A percentile compares a stretch with the other conserved stretches of the same genome.
These are phyloP conservation scores for Zaprionus lachaisei DNA, from an alignment of 1,140 invertebrate genomes.

Conservation along the genomic window DNA sequence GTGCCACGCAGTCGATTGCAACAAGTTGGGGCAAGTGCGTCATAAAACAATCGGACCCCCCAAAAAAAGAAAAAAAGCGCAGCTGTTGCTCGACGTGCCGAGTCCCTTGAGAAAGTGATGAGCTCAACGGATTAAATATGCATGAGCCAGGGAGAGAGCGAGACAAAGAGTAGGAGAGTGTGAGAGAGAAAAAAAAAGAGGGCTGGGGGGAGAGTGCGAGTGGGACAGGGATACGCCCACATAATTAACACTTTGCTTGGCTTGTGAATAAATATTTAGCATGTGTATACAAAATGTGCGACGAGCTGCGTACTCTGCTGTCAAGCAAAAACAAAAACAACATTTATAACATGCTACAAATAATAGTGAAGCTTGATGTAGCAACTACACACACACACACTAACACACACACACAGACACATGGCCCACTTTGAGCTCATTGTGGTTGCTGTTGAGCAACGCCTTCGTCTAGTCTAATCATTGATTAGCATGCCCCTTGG, in stretches of 20 bases:
- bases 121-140: conserved; percentile 64
- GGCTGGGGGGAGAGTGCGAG: background rate
- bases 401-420: background rate
- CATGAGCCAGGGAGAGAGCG: background rate
- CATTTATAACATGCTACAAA: conserved; percentile 68
- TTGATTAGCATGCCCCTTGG: conserved; percentile 56
- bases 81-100: conserved; percentile 38
- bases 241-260: conserved; percentile 73
- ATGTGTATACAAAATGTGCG: conserved; percentile 55
- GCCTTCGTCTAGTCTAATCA: conserved; percentile 55
- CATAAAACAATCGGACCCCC: conserved; percentile 13
- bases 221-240: conserved; percentile 46
- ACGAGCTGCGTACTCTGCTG: background rate
- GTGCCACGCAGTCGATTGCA: conserved; percentile 14
- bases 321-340: conserved; percentile 35
- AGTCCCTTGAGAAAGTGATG: conserved; percentile 58
- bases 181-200: background rate
- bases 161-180: background rate
- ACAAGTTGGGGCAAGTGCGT: conserved; percentile 30
- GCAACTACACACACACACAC: conserved; percentile 30
- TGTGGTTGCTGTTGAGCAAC: conserved; percentile 24
- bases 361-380: conserved; percentile 63
- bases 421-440: conserved; percentile 33
- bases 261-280: conserved; percentile 73
- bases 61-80: background rate